Evolutionary conservation across 2,888 invertebrate genomes (phyloP).

Genomic region (Eupithecia inturbata): DNA sequence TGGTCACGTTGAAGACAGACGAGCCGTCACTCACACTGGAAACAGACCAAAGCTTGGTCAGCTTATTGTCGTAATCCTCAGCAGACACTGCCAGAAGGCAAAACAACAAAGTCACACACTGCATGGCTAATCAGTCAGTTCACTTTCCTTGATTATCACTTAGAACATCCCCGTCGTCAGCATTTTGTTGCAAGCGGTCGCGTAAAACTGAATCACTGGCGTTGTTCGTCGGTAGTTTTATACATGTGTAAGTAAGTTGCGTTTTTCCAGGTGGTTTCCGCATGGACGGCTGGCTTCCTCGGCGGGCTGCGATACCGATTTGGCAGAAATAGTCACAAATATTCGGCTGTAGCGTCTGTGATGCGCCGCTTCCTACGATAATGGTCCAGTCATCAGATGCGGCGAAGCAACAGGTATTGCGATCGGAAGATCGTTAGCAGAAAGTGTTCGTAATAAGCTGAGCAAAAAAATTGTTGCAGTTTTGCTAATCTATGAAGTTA

Average conservation of each 20-base stretch:
- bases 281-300: conserved; percentile 71
- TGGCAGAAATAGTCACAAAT: conserved; percentile 67
- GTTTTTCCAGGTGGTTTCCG: conserved; percentile 78
- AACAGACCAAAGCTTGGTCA: conserved; percentile 71
- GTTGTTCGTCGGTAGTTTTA: conserved; percentile 77
- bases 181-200: conserved; percentile 80
- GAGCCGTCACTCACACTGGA: conserved; percentile 66
- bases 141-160: conserved; percentile 67
- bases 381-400: conserved; percentile 43
- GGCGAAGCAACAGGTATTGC: conserved; percentile 21
- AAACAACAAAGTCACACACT: conserved; percentile 65
- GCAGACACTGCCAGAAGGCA: conserved; percentile 60
- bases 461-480: not conserved
- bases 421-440: conserved; percentile 5
- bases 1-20: conserved; percentile 69
- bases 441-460: not conserved
- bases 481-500: not conserved
- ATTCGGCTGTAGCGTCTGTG: conserved; percentile 56
- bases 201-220: conserved; percentile 80
- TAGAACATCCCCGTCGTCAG: conserved; percentile 58
- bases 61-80: conserved; percentile 64
- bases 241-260: conserved; percentile 79
- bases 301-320: conserved; percentile 67
- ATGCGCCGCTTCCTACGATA: conserved; percentile 75
- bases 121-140: conserved; percentile 55